phyloP scores from a whole-genome alignment of 2,888 invertebrate species.

The Osmoderma eremita region DNA sequence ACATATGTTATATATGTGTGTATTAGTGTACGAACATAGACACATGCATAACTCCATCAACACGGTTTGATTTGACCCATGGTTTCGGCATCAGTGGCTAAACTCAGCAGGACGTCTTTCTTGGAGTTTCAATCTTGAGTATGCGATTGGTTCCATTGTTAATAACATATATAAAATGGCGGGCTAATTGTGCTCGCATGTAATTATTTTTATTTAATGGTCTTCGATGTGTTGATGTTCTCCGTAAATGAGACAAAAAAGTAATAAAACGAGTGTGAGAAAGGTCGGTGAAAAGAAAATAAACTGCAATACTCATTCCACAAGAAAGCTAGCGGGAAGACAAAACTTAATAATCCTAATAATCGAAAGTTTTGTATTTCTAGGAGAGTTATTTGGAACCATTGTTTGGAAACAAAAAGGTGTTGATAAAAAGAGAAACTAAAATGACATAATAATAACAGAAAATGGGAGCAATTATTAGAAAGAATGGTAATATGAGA shows the following conservation, averaged over 20 bases:
- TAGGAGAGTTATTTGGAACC: no score
- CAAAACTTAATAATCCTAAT: no score
- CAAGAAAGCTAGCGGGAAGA: no score
- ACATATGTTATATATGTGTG: constrained; percentile 1
- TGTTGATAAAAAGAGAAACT: no score
- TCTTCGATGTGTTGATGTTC: constrained; percentile 12
- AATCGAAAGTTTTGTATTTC: no score
- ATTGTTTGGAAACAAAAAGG: no score
- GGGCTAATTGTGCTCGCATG: constrained; percentile 43
- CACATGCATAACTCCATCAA: constrained; percentile 8
- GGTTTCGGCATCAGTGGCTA: constrained; percentile 41
- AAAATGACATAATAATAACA: no score
- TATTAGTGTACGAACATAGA: constrained; percentile 7
- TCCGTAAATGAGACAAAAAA: constrained; percentile 2
- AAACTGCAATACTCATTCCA: neutral
- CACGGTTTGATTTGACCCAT: constrained; percentile 35
- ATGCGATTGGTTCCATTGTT: constrained; percentile 49
- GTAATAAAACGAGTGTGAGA: constrained; percentile 3
- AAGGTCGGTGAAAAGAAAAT: constrained; percentile 5
- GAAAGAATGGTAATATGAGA: no score
- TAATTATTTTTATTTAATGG: constrained; percentile 34
- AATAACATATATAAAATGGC: constrained; percentile 49
- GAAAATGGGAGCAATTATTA: no score
- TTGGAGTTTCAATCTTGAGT: constrained; percentile 41
- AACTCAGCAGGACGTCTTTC: constrained; percentile 43